A percentile compares a stretch with the other conserved stretches of the same genome.
These are phyloP conservation scores for Gymnoscelis rufifasciata DNA, from an alignment of 2,888 invertebrate species.

Conservation along the genomic window DNA sequence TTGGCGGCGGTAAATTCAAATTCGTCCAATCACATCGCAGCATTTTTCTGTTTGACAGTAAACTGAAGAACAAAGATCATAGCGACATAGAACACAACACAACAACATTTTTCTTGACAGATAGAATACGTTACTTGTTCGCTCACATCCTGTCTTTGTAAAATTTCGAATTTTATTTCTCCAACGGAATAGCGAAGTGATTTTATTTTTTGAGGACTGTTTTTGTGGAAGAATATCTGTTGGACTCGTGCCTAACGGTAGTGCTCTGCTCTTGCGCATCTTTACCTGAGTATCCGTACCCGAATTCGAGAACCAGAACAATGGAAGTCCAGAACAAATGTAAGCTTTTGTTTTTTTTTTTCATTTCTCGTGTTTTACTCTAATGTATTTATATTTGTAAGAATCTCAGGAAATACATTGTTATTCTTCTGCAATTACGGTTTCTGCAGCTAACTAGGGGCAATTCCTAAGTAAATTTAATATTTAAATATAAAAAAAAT, in stretches of 20 bases:
- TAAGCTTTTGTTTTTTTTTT: slow-evolving; percentile 43
- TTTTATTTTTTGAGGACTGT: slow-evolving; percentile 34
- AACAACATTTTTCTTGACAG: slow-evolving; percentile 26
- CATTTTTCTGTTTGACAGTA: slow-evolving; percentile 50
- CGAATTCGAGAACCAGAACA: no score
- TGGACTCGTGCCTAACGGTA: slow-evolving; percentile 36
- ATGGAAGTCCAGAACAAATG: slow-evolving; percentile 71
- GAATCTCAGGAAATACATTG: no score
- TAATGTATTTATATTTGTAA: no score
- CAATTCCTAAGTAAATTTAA: no score
- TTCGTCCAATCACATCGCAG: slow-evolving; percentile 54
- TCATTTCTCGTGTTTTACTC: not conserved
- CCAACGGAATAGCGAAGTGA: slow-evolving; percentile 50
- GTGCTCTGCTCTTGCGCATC: slow-evolving; percentile 39
- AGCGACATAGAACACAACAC: no score
- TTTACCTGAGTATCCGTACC: not conserved
- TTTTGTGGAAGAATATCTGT: slow-evolving; percentile 37
- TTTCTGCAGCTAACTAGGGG: no score
- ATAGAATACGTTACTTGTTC: slow-evolving; percentile 33
- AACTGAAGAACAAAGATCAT: slow-evolving; percentile 22
- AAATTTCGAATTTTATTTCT: slow-evolving; percentile 58
- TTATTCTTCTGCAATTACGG: no score
- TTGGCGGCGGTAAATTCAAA: slow-evolving; percentile 54
- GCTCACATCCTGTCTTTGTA: slow-evolving; percentile 35
- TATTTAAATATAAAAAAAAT: no score